Percentiles rank a stretch among this genome's conserved stretches.
These are phyloP conservation scores for Neoascia interrupta DNA, from an alignment of 2,888 invertebrate genomes.

Conservation along the genomic window DNA sequence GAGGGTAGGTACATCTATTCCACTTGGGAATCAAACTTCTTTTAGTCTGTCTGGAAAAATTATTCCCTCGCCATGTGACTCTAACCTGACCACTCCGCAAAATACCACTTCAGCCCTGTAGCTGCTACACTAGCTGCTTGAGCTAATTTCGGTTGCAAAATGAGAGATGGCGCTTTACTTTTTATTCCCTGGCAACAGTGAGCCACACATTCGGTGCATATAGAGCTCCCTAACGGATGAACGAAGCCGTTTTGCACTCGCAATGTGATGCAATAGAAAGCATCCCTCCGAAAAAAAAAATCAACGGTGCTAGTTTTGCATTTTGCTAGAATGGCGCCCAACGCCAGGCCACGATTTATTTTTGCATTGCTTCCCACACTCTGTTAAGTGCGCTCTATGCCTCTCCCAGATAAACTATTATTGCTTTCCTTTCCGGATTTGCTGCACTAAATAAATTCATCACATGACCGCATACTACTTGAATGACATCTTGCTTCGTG, in stretches of 20 bases:
- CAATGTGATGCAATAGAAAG: conserved; percentile 39
- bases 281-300: conserved; percentile 33
- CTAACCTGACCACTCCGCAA: conserved; percentile 24
- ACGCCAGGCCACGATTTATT: background rate
- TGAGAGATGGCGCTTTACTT: conserved; percentile 9
- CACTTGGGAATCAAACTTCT: conserved; percentile 41
- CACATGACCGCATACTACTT: conserved; percentile 51
- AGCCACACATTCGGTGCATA: too few species aligned
- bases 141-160: conserved; percentile 26
- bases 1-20: background rate
- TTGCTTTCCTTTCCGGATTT: conserved; percentile 32
- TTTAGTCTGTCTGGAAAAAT: conserved; percentile 31
- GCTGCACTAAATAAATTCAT: conserved; percentile 60
- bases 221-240: too few species aligned
- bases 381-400: conserved; percentile 1
- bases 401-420: conserved; percentile 34
- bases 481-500: conserved; percentile 38
- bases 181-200: conserved; percentile 55
- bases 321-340: conserved; percentile 25
- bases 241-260: conserved; percentile 25
- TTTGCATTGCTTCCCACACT: background rate
- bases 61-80: background rate
- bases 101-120: conserved; percentile 13
- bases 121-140: background rate
- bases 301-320: conserved; percentile 45